A percentile compares a stretch with the other conserved stretches of the same genome.
These are phyloP conservation scores for Apteryx mantelli DNA, from an alignment of 2,113 vertebrate genomes.

Conservation along the genomic window DNA sequence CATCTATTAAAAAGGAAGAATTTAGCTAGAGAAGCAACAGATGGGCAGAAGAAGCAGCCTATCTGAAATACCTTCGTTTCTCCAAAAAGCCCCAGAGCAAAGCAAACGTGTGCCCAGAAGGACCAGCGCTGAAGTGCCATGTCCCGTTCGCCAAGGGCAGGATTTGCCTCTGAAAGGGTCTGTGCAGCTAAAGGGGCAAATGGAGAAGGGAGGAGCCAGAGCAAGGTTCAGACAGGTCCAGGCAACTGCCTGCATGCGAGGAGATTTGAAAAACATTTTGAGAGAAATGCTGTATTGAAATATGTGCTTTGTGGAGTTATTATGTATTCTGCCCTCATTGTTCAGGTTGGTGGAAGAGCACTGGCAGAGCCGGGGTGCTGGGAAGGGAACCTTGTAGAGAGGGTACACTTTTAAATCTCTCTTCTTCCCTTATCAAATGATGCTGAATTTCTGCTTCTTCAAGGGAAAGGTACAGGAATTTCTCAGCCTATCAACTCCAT, in stretches of 20 bases:
- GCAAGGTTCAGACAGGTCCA: background rate
- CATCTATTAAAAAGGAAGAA: background rate
- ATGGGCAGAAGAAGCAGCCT: background rate
- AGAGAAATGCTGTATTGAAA: background rate
- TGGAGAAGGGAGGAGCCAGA: background rate
- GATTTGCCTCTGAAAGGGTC: background rate
- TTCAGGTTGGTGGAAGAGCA: background rate
- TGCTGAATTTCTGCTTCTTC: background rate
- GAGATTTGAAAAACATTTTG: background rate
- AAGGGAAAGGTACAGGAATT: background rate
- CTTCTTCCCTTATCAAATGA: background rate
- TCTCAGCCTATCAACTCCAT: background rate
- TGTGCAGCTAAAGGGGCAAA: background rate
- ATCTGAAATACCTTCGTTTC: background rate
- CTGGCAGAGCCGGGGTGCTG: background rate
- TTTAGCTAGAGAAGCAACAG: background rate
- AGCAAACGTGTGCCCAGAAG: background rate
- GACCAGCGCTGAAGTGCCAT: rapidly evolving
- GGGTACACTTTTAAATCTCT: background rate
- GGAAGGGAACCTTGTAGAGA: background rate
- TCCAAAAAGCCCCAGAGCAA: background rate
- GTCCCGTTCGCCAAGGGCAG: background rate
- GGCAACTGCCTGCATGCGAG: background rate
- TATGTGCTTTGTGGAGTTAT: rapidly evolving
- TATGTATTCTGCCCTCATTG: background rate